Base-by-base conservation (phyloP, 1,140 invertebrate genomes). In the Goniozus legneri region DNA sequence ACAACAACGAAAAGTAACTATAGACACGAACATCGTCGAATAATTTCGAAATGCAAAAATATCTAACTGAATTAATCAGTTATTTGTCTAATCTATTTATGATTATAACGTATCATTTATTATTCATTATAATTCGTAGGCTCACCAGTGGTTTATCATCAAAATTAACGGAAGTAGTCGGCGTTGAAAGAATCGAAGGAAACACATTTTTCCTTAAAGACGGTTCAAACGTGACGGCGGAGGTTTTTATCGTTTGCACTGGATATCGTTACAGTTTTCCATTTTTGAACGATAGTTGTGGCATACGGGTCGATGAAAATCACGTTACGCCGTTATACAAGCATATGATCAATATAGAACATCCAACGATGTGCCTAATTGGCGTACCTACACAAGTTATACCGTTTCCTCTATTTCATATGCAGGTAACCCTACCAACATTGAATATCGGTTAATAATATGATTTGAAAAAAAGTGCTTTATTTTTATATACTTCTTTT, bases 251-350 rank as follows among this genome's bases (percentile, higher is more conserved):
- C 15, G 60, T 59, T 36, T 70, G 68, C 53, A 61, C 70, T 55
- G 88, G 89, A 1, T 91, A 88, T 58, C 61, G 77, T 32, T 87
- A 80, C 56, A 65, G 60, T 22, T 87, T 84, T 61, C 82, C 85
- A 1, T 90, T 90, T 71, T 64, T 91, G 6, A 72, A 80, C 24
- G 53, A 73, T 10, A 79, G 71, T 7, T 83, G 82, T 55, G 78
- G 77, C 2, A 62, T 90, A 3, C 69, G 64, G 8, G 73, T 84
- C 0, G 72, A 83, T 1, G 79, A 82, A 15, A 81, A 85, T 56
- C 80, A 79, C 47, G 76, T 92, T 2, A 75, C 77, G 18, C 85
- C 87, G 0, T 75, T 93, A 3, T 89, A 88, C 65, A 84, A 85
- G 54, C 86, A 91, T 50, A 65, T 89, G 2, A 79, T 92, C 4